Base-by-base conservation (phyloP, 2,888 invertebrate genomes). In the Napeogenes inachia region DNA sequence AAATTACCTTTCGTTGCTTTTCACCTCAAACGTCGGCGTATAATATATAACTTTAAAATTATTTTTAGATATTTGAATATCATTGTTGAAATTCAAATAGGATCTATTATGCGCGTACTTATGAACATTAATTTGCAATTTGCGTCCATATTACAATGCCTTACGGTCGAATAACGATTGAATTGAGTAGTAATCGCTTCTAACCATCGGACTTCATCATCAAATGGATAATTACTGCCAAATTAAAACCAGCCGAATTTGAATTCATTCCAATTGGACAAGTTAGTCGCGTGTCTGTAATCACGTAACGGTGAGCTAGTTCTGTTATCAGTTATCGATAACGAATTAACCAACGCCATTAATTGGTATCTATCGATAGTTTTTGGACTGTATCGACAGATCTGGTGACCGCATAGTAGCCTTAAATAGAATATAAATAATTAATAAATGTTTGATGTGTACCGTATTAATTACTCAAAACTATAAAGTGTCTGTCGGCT, bases 1-100 rank as follows among this genome's bases (percentile, higher is more conserved):
- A 78, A 82, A 85, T 87, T 86, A 87, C 87, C 74, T 77, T 66
- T 67, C 30, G 70, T 71, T 73, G 73, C 74, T 77, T 73, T 69
- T 74, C 58, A 73, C 73, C 73, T 47, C 21, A 54, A 35, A 35
- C 13, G 45, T 53, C 54, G 12, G 33, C 30, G 8, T 50, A 42
- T 30, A 33, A 12, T 13, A 33, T 13, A n/a, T 32, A 57, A 45
- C 32, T 45, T 30, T 45, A 45, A n/a, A 8, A 2, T 45, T 30
- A 30, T 46, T 32, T 46, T 57, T 46, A 33, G 13, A 32, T n/a
- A 32, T 42, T 42, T 42, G 42, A 30, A 50, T 30, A 8, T 21
- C 13, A 50, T 50, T 50, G 6, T 30, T 4, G 50, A 50, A 50
- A 30, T 50, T 30, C 42, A 21, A 50, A 56, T 53, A 21, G 21